Conservation (phyloP, 2,113 vertebrate genomes). For the Lophura nycthemera region DNA sequence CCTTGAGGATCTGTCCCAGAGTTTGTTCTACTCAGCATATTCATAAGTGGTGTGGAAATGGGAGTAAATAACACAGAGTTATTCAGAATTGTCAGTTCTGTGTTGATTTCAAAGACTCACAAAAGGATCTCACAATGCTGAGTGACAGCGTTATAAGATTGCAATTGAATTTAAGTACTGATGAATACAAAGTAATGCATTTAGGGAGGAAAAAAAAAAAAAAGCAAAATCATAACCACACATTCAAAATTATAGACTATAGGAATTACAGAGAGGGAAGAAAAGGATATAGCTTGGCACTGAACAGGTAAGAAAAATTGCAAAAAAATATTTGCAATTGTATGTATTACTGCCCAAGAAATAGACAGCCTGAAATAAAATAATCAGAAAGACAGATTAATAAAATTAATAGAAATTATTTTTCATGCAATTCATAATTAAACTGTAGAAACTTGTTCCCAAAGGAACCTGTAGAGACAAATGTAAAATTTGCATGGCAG, state of each 20-base stretch:
- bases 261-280: neutral
- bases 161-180: slow-evolving; percentile 24
- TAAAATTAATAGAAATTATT: neutral
- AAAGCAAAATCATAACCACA: neutral
- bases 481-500: neutral
- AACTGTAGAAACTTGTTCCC: neutral
- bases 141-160: slow-evolving; percentile 1
- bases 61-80: slow-evolving; percentile 30
- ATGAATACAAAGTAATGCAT: slow-evolving; percentile 4
- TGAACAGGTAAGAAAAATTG: neutral
- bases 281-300: neutral
- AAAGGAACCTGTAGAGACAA: neutral
- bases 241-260: neutral
- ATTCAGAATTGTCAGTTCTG: slow-evolving; percentile 25
- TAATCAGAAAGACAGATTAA: neutral
- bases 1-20: neutral
- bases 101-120: slow-evolving; percentile 43
- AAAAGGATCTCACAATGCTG: slow-evolving; percentile 27
- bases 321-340: neutral
- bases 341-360: neutral
- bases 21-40: slow-evolving; percentile 35
- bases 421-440: neutral
- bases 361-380: neutral
- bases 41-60: neutral
- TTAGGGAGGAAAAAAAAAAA: neutral